Conservation (phyloP, 1,140 invertebrate species). For the Periplaneta americana region DNA sequence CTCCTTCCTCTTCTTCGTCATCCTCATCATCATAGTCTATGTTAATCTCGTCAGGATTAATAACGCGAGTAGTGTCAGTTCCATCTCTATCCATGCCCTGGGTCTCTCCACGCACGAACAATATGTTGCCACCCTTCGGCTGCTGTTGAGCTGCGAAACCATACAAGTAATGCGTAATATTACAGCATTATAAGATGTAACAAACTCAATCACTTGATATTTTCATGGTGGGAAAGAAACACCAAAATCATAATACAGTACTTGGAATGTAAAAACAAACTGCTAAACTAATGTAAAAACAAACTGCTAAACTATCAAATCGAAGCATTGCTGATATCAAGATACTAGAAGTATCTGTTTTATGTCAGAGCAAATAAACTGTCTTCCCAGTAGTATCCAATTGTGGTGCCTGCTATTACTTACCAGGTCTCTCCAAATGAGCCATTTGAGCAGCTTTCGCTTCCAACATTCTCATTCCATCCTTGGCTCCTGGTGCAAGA, state of each 20-base stretch:
- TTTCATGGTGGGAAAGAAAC: too few species aligned
- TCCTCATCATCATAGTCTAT: conserved; percentile 78
- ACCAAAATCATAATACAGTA: too few species aligned
- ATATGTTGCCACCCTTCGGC: conserved; percentile 58
- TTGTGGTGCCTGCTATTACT: background rate
- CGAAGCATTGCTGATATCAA: too few species aligned
- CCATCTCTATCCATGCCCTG: conserved; percentile 66
- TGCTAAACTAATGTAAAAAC: too few species aligned
- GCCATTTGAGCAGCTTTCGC: conserved; percentile 63
- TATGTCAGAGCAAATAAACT: too few species aligned
- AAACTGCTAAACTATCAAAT: too few species aligned
- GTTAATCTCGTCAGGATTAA: conserved; percentile 93
- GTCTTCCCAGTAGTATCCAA: background rate
- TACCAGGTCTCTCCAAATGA: conserved; percentile 6
- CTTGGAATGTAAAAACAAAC: too few species aligned
- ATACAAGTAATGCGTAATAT: background rate
- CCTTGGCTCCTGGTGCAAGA: conserved; percentile 61
- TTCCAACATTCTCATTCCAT: conserved; percentile 85
- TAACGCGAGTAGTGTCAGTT: conserved; percentile 55
- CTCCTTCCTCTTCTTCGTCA: conserved; percentile 52
- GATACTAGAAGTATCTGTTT: too few species aligned
- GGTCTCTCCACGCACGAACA: conserved; percentile 83
- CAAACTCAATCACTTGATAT: too few species aligned
- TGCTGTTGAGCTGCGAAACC: conserved; percentile 27
- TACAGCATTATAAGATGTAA: too few species aligned